These are phyloP conservation scores for Mesoligia furuncula DNA, from an alignment of 2,888 invertebrate species.

Conservation along the genomic window DNA sequence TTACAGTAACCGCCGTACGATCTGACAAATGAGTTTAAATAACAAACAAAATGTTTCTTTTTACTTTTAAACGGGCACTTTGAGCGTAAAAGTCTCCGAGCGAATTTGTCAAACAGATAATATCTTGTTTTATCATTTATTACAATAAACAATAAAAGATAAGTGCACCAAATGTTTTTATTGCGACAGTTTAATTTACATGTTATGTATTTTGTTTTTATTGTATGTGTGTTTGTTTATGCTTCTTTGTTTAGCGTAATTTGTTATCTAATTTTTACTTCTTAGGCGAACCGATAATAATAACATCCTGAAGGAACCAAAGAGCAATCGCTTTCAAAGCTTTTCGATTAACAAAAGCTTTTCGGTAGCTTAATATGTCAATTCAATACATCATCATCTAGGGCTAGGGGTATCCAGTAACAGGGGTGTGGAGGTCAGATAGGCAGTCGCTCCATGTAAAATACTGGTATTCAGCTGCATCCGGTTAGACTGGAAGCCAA, in stretches of 20 bases:
- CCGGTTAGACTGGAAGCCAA: too few species aligned
- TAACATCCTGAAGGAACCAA: neutral
- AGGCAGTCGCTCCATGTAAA: too few species aligned
- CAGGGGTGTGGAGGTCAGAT: too few species aligned
- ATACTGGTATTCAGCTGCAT: too few species aligned
- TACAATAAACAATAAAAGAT: slow-evolving; percentile 28
- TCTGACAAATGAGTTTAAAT: slow-evolving; percentile 46
- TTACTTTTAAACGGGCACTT: slow-evolving; percentile 22
- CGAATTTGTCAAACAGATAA: slow-evolving; percentile 41
- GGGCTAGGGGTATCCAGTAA: too few species aligned
- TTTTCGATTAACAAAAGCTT: neutral
- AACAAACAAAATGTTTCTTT: slow-evolving; percentile 41
- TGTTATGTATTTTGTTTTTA: neutral
- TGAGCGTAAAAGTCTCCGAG: slow-evolving; percentile 5
- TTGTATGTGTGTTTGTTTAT: neutral
- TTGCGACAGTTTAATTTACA: slow-evolving; percentile 13
- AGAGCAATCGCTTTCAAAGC: neutral
- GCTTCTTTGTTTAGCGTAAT: neutral
- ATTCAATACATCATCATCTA: too few species aligned
- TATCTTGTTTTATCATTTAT: slow-evolving; percentile 19
- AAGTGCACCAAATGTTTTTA: slow-evolving; percentile 27
- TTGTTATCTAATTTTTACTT: neutral
- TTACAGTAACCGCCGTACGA: slow-evolving; percentile 31
- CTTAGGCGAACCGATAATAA: neutral
- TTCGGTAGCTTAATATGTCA: neutral